These are phyloP conservation scores for Holacanthus passer DNA, from an alignment of 2,113 vertebrate species.

Conservation along the genomic window DNA sequence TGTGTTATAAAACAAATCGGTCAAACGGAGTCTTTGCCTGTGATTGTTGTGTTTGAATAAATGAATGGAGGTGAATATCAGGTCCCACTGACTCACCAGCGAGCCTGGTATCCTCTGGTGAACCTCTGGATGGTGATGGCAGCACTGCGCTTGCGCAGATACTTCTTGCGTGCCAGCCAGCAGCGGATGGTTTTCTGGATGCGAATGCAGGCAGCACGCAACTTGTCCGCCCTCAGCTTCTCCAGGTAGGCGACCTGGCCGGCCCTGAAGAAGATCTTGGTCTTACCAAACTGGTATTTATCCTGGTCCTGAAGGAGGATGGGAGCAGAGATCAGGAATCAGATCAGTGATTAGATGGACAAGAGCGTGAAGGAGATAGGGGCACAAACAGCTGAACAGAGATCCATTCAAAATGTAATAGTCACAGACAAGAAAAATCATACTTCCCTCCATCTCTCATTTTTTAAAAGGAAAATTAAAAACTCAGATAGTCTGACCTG, in stretches of 20 bases:
- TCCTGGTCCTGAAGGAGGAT: conserved; percentile 90
- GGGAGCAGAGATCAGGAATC: not conserved
- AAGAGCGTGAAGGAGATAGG: too few species aligned
- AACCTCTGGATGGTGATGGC: conserved; percentile 94
- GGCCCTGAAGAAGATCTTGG: conserved; percentile 99
- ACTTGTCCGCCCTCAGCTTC: conserved; percentile 95
- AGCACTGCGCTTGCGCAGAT: conserved; percentile 90
- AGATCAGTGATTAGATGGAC: not conserved
- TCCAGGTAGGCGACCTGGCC: conserved; percentile 98
- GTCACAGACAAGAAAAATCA: not conserved
- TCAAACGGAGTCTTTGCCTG: not conserved
- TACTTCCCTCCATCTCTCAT: not conserved
- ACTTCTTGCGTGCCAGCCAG: conserved; percentile 96
- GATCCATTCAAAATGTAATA: not conserved
- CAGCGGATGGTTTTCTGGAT: conserved; percentile 99
- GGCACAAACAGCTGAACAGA: too few species aligned
- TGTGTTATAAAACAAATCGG: not conserved
- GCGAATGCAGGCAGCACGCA: conserved; percentile 95
- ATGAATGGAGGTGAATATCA: not conserved
- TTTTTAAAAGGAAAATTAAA: not conserved
- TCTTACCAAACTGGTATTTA: conserved; percentile 99
- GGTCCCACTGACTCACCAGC: conserved; percentile 87
- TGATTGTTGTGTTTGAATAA: not conserved
- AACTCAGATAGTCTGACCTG: conserved; percentile 82
- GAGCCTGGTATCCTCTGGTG: conserved; percentile 94